Conservation (phyloP, 2,113 vertebrate species). For the Eclectus roratus region DNA sequence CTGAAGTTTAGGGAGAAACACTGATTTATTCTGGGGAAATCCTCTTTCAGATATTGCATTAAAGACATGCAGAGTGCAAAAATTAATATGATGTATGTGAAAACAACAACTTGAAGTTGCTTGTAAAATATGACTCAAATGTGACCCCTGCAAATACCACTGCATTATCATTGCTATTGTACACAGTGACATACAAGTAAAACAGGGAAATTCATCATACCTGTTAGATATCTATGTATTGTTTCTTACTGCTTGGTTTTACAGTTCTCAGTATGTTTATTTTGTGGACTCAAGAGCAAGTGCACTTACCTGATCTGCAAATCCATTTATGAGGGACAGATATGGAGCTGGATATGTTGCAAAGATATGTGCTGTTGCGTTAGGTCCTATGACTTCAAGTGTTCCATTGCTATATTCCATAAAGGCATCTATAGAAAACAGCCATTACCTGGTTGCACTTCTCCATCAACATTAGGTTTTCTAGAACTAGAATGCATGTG, state of each 20-base stretch:
- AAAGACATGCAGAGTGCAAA: background rate
- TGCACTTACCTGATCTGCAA: slow-evolving; percentile 88
- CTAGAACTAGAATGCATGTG: background rate
- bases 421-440: slow-evolving; percentile 82
- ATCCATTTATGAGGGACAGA: slow-evolving; percentile 84
- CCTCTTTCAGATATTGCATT: background rate
- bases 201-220: background rate
- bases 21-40: background rate
- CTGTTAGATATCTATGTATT: background rate
- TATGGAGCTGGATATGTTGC: slow-evolving; percentile 89
- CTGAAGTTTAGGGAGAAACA: background rate
- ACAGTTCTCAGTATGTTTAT: background rate
- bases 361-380: slow-evolving; percentile 92
- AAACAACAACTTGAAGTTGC: slow-evolving; percentile 4
- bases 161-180: background rate
- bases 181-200: background rate
- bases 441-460: background rate
- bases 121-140: background rate
- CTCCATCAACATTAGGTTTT: background rate
- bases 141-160: background rate
- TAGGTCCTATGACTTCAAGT: slow-evolving; percentile 80
- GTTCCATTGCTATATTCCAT: slow-evolving; percentile 81
- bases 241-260: background rate
- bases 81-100: background rate
- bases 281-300: background rate